Evolutionary conservation across 2,888 invertebrate genomes (phyloP), one percentile per base, ranked within the genome.

Genomic region (Agonum fuliginosum): DNA sequence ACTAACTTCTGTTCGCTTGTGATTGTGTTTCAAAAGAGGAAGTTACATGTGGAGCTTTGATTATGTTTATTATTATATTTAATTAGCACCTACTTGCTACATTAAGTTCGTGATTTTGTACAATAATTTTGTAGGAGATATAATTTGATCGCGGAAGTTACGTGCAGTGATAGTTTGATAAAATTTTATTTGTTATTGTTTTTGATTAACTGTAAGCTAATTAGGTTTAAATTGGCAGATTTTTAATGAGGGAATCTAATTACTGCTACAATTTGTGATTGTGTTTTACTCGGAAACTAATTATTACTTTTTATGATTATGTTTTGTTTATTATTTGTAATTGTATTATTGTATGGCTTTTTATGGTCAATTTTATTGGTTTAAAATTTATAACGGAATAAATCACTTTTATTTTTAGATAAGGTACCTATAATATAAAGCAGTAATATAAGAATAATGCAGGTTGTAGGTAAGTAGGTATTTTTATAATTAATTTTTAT

Each of bases 141-240:
- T 48, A 48, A 48, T 48, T 48, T 48, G 5, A 48, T 3, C 10
- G 10, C 54, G 54, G 24, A 54, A 54, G 54, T 54, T 24, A 22
- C 54, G 24, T 24, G 24, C 54, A 24, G 24, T n/a, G 54, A 54
- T 54, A 54, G 24, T 54, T 54, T 54, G 54, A 24, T 12, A n/a
- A 54, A 54, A 54, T 54, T 54, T 5, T 54, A n/a, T 24, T 24
- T 20, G 54, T 24, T 54, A 54, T 54, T 54, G 54, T 54, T 54
- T 54, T 54, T 54, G 54, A 54, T 24, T 46, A 54, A 54, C 54
- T 2, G 54, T 22, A 54, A 8, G n/a, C 2, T 54, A 54, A 54
- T 54, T 54, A 54, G 22, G 10, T 54, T 37, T 37, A 37, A 37
- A 54, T 54, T 54, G 54, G 54, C 54, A 54, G 54, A 3, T 54